A percentile compares a stretch with the other conserved stretches of the same genome.
Evolutionary conservation across 2,797 vertebrate genomes (phyloP).

Genomic region (Kryptopterus vitreolus): DNA sequence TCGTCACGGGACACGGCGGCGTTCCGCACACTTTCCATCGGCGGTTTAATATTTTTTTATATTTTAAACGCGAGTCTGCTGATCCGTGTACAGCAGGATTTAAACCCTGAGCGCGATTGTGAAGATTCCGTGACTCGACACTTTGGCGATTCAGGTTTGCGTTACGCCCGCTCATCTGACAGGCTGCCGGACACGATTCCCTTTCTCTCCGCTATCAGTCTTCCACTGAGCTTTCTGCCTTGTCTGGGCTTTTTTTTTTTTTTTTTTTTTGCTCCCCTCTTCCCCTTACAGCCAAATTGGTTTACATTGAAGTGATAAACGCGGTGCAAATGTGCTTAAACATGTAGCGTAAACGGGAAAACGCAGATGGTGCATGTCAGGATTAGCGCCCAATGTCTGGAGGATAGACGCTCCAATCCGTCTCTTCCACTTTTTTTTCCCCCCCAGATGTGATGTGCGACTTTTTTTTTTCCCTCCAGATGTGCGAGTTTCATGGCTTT

Average conservation of each 20-base stretch:
- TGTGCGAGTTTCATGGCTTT: no score
- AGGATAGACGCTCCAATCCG: conserved; percentile 73
- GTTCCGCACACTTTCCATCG: conserved; percentile 70
- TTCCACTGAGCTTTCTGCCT: conserved; percentile 72
- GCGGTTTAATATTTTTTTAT: not conserved
- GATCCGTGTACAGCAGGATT: conserved; percentile 71
- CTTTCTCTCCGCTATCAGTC: conserved; percentile 40
- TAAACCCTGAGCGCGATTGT: conserved; percentile 71
- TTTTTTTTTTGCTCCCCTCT: conserved; percentile 68
- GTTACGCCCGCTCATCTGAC: conserved; percentile 71
- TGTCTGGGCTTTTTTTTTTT: conserved; percentile 74
- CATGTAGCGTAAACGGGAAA: conserved; percentile 76
- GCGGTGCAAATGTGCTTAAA: conserved; percentile 84
- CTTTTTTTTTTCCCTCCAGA: no score
- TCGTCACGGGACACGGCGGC: conserved; percentile 65
- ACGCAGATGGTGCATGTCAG: conserved; percentile 83
- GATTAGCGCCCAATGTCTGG: conserved; percentile 78
- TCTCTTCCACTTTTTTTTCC: conserved; percentile 74
- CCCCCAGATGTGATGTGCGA: no score
- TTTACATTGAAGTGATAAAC: conserved; percentile 85
- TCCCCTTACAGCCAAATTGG: conserved; percentile 82
- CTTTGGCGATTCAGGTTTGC: conserved; percentile 74
- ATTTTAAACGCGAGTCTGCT: conserved; percentile 33
- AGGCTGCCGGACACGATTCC: conserved; percentile 72
- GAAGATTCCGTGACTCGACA: conserved; percentile 79